phyloP scores from a whole-genome alignment of 2,113 vertebrate species.

The Piliocolobus tephrosceles region DNA sequence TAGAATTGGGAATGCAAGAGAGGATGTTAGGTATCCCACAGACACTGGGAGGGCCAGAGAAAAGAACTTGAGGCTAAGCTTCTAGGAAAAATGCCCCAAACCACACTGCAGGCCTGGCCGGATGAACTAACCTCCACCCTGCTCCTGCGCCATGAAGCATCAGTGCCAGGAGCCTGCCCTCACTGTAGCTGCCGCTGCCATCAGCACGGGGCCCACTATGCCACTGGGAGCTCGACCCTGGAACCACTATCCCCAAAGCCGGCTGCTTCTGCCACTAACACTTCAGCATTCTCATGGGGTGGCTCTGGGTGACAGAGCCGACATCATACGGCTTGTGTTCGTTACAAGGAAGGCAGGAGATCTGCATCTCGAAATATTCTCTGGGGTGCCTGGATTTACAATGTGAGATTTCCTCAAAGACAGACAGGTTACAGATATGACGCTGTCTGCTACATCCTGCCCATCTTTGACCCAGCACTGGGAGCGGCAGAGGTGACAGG shows the following conservation, averaged over 20 bases:
- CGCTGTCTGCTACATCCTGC: not conserved
- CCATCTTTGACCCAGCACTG: not conserved
- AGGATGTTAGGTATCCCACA: slow-evolving; percentile 39
- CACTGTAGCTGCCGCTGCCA: not conserved
- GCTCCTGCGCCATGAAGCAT: not conserved
- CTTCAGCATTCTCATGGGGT: not conserved
- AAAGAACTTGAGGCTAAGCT: slow-evolving; percentile 37
- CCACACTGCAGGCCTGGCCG: slow-evolving; percentile 9
- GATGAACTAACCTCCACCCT: not conserved
- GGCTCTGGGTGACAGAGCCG: not conserved
- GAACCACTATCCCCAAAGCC: not conserved
- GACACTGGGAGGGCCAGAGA: not conserved
- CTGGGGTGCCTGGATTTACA: not conserved
- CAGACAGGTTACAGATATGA: not conserved
- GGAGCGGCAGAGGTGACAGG: not conserved
- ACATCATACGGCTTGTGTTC: not conserved
- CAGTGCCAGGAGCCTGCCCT: not conserved
- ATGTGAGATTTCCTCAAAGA: not conserved
- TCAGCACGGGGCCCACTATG: not conserved
- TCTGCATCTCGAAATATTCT: not conserved
- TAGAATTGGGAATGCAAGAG: not conserved
- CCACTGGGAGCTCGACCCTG: not conserved
- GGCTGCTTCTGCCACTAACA: not conserved
- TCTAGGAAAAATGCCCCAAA: slow-evolving; percentile 66
- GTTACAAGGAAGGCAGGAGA: not conserved